Evolutionary conservation across 1,140 invertebrate species (phyloP).

Genomic region (Charaxes varanes): DNA sequence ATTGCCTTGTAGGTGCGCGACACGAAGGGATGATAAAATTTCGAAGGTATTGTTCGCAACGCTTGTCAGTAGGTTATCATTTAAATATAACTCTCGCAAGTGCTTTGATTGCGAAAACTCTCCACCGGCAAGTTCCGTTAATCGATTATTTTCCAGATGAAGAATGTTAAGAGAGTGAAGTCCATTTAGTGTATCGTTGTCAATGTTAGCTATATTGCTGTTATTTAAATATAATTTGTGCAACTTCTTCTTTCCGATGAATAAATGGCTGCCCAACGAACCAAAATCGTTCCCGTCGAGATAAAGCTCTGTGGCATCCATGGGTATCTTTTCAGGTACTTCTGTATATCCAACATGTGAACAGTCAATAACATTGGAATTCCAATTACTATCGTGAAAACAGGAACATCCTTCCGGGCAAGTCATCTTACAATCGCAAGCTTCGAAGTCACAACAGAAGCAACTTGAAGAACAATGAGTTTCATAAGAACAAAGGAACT

Average conservation of each 20-base stretch:
- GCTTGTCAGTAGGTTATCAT: conserved; percentile 83
- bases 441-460: conserved; percentile 92
- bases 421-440: conserved; percentile 93
- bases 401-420: conserved; percentile 91
- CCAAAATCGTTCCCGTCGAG: conserved; percentile 89
- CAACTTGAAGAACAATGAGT: conserved; percentile 91
- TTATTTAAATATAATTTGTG: conserved; percentile 88
- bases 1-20: conserved; percentile 86
- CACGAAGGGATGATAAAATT: conserved; percentile 81
- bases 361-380: conserved; percentile 91
- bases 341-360: conserved; percentile 82
- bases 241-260: conserved; percentile 91
- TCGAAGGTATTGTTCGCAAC: conserved; percentile 86
- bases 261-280: conserved; percentile 85
- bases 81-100: conserved; percentile 87
- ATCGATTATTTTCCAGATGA: conserved; percentile 87
- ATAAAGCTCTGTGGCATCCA: conserved; percentile 93
- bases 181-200: conserved; percentile 90
- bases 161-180: conserved; percentile 83
- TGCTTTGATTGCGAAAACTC: conserved; percentile 85
- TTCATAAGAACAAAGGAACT: conserved; percentile 91
- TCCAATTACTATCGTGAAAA: conserved; percentile 92
- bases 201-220: conserved; percentile 83
- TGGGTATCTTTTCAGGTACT: conserved; percentile 87
- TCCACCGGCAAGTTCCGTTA: conserved; percentile 82